Evolutionary conservation across 2,888 invertebrate genomes (phyloP), one percentile per base, ranked within the genome.

Genomic region (Tethea ocularis): DNA sequence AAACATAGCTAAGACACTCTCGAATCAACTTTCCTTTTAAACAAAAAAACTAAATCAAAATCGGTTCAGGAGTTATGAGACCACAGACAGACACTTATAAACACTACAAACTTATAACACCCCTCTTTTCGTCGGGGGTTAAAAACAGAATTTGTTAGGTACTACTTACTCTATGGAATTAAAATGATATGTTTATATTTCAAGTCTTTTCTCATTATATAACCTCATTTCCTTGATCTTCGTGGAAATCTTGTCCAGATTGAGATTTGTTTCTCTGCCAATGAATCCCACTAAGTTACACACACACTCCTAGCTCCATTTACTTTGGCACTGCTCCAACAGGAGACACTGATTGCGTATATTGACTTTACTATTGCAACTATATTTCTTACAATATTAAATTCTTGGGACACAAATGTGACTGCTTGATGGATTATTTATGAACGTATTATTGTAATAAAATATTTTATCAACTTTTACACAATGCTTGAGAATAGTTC

Each of bases 261-360:
- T 66, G 69, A 83, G 80, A 82, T 80, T 80, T 78, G 82, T 85
- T 81, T 80, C 80, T 72, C 61, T 77, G 80, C 78, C 83, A 85
- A 86, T 86, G 83, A 82, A 84, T 84, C 80, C 22, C 79, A 69
- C 78, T 72, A 76, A 83, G 78, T 81, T 81, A n/a, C 80, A 82
- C 82, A 83, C 79, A 74, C 74, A 74, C 67, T 68, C 64, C 62
- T 54, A 58, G 53, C 36, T 65, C 71, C 73, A 77, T 78, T 80
- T 75, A 71, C 70, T 73, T 74, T 88, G 89, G 88, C 83, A 57
- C 33, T 26, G 55, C 56, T 82, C 89, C 89, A 89, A 71, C 62
- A 58, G 57, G 60, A 69, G 77, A 79, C 82, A 75, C 80, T 87
- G 87, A 87, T 87, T 88, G 79, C 83, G 69, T 72, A 79, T 84